Evolutionary conservation across 64 coral and sea anemone genomes (phyloP).

Genomic region (Dendrophyllia cribrosa): DNA sequence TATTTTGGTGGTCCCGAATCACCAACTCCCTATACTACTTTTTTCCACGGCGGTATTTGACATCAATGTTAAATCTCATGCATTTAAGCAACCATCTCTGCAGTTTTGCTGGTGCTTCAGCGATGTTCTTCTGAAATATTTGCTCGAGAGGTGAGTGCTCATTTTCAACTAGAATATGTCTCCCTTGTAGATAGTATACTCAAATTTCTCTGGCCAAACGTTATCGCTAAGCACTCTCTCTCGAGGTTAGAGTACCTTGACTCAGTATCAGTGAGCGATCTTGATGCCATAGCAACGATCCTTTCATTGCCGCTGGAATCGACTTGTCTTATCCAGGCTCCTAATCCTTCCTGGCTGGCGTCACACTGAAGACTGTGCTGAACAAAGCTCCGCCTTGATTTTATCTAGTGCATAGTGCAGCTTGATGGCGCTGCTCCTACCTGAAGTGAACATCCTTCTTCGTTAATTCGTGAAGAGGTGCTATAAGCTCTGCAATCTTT

Average conservation of each 20-base stretch:
- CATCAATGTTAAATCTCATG: conserved; percentile 54
- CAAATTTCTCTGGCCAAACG: conserved; percentile 62
- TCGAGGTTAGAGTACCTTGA: conserved; percentile 59
- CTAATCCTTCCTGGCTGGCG: conserved; percentile 44
- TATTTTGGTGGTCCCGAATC: too few species aligned
- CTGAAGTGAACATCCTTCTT: conserved; percentile 70
- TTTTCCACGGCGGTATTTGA: conserved; percentile 26
- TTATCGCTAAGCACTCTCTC: conserved; percentile 52
- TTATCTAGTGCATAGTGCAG: conserved; percentile 42
- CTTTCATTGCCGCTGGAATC: conserved; percentile 57
- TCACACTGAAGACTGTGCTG: conserved; percentile 52
- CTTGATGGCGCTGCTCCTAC: conserved; percentile 48
- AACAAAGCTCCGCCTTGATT: conserved; percentile 66
- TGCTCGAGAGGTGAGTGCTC: conserved; percentile 62
- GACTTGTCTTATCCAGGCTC: conserved; percentile 32
- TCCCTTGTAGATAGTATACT: conserved; percentile 63
- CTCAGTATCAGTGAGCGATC: conserved; percentile 46
- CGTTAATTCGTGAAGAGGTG: conserved; percentile 50
- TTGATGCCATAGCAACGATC: conserved; percentile 59
- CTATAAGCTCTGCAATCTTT: conserved; percentile 63
- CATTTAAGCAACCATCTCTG: conserved; percentile 51
- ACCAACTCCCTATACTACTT: too few species aligned
- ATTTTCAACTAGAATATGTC: conserved; percentile 36
- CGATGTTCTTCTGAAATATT: conserved; percentile 70
- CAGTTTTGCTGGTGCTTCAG: conserved; percentile 34